Conservation (phyloP, 2,888 invertebrate genomes). For the Arrhopalites spinosus region DNA sequence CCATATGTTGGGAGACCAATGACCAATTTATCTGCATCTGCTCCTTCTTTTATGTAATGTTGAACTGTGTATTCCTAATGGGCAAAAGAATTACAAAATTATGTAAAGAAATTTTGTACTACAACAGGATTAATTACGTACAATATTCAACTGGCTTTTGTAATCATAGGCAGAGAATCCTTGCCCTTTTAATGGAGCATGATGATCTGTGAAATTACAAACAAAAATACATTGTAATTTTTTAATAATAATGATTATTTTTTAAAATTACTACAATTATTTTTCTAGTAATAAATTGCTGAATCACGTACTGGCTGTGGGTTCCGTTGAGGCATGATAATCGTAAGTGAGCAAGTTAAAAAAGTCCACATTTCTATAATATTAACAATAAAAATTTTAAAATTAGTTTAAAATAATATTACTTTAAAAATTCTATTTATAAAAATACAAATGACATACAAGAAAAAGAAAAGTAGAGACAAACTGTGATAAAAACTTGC, state of each 20-base stretch:
- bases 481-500: too few relatives aligned
- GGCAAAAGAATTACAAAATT: background rate
- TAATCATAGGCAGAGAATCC: slow-evolving; percentile 86
- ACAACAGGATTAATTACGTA: slow-evolving; percentile 63
- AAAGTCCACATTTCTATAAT: slow-evolving; percentile 82
- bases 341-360: slow-evolving; percentile 90
- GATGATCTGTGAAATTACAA: too few relatives aligned
- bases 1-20: slow-evolving; percentile 69
- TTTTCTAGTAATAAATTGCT: too few relatives aligned
- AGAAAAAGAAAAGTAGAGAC: too few relatives aligned
- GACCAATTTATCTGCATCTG: slow-evolving; percentile 58
- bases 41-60: slow-evolving; percentile 59
- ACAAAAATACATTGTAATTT: too few relatives aligned
- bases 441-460: too few relatives aligned
- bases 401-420: too few relatives aligned
- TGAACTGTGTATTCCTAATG: slow-evolving; percentile 60
- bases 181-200: slow-evolving; percentile 79
- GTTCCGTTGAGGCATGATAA: slow-evolving; percentile 90
- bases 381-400: background rate
- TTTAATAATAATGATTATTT: too few relatives aligned
- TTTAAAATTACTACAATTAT: too few relatives aligned
- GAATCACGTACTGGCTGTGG: slow-evolving; percentile 65
- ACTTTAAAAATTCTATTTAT: too few relatives aligned
- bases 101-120: background rate
- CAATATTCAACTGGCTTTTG: slow-evolving; percentile 84